These are phyloP conservation scores for Nomada fabriciana DNA, from an alignment of 2,888 invertebrate genomes.

Conservation along the genomic window DNA sequence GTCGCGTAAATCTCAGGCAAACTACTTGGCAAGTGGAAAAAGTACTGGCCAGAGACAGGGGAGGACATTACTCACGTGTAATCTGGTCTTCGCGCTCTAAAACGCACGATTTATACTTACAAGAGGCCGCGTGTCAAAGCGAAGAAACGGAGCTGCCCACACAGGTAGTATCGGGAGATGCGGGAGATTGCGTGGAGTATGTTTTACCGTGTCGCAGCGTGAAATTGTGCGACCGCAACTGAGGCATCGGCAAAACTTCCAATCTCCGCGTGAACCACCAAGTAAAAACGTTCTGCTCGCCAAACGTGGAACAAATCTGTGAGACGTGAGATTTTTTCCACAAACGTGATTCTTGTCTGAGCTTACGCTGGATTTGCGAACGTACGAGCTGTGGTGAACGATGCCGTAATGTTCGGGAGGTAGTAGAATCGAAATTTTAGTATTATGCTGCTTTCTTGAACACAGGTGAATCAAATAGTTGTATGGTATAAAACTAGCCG, in stretches of 20 bases:
- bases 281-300: slow-evolving; percentile 27
- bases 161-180: slow-evolving; percentile 47
- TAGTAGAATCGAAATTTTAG: not conserved
- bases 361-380: slow-evolving; percentile 32
- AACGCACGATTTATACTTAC: slow-evolving; percentile 53
- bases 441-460: not conserved
- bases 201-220: slow-evolving; percentile 56
- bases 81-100: slow-evolving; percentile 46
- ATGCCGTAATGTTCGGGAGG: not conserved
- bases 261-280: slow-evolving; percentile 18
- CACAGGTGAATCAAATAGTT: too few species aligned
- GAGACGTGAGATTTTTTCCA: slow-evolving; percentile 1
- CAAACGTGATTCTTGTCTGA: not conserved
- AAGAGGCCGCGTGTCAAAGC: slow-evolving; percentile 47
- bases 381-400: not conserved
- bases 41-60: slow-evolving; percentile 24
- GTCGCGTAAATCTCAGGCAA: slow-evolving; percentile 57
- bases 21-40: slow-evolving; percentile 42
- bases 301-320: slow-evolving; percentile 49
- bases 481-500: too few species aligned
- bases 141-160: slow-evolving; percentile 49
- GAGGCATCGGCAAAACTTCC: slow-evolving; percentile 25
- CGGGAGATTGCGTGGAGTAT: slow-evolving; percentile 17
- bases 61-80: slow-evolving; percentile 49
- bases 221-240: slow-evolving; percentile 44